A percentile compares a stretch with the other conserved stretches of the same genome.
Conservation (phyloP, 2,797 vertebrate genomes). For the Apodemus agrarius region DNA sequence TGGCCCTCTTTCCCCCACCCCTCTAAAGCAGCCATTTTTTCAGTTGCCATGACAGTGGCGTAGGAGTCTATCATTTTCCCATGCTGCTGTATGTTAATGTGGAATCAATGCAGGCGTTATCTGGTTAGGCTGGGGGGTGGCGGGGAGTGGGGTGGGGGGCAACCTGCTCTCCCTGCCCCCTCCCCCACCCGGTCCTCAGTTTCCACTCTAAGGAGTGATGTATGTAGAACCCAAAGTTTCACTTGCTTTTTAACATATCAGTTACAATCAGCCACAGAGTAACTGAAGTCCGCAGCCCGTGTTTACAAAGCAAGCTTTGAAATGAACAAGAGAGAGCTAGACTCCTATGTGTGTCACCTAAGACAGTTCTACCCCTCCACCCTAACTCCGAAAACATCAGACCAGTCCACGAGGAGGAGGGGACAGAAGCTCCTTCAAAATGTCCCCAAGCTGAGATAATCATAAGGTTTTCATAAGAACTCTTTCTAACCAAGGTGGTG, state of each 20-base stretch:
- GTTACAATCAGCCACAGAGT: background rate
- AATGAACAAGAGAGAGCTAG: background rate
- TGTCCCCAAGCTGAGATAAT: conserved; percentile 6
- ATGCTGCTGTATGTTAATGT: conserved; percentile 89
- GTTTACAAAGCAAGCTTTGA: background rate
- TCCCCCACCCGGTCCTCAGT: background rate
- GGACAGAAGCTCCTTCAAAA: background rate
- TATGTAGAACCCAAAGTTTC: conserved; percentile 7
- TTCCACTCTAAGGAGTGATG: background rate
- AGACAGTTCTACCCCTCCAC: background rate
- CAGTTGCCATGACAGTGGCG: conserved; percentile 94
- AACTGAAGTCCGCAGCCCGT: fast-evolving
- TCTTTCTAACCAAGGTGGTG: conserved; percentile 19
- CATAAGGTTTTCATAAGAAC: conserved; percentile 12
- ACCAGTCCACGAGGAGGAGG: background rate
- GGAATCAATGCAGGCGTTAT: conserved; percentile 85
- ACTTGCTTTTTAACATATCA: conserved; percentile 9
- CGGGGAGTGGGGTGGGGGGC: background rate
- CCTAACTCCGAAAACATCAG: background rate
- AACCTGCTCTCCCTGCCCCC: background rate
- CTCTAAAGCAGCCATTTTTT: conserved; percentile 92
- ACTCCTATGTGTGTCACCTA: background rate
- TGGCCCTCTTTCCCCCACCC: conserved; percentile 89
- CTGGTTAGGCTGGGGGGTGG: conserved; percentile 83
- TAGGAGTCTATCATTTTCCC: conserved; percentile 93